A percentile compares a stretch with the other conserved stretches of the same genome.
Conservation (phyloP, 1,140 invertebrate genomes). For the Drosophila trapezifrons region DNA sequence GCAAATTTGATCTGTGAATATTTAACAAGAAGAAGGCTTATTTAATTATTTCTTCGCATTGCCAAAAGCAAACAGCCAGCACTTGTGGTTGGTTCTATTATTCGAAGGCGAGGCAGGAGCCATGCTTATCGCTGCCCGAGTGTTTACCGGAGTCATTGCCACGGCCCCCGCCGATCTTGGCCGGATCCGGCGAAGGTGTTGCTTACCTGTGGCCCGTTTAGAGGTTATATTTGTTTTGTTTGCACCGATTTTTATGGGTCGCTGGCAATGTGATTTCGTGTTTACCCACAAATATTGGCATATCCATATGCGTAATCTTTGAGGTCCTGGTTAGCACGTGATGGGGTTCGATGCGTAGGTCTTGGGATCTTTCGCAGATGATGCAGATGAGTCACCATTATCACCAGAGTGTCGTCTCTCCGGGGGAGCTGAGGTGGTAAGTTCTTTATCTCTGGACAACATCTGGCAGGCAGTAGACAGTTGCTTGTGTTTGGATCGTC, state of each 20-base stretch:
- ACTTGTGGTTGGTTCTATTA: conserved; percentile 56
- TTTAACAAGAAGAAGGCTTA: conserved; percentile 72
- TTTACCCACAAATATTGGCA: conserved; percentile 66
- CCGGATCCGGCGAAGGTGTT: conserved; percentile 55
- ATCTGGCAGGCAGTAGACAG: conserved; percentile 62
- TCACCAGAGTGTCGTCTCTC: background rate
- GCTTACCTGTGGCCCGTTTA: conserved; percentile 46
- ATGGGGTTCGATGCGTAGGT: conserved; percentile 35
- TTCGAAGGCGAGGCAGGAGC: conserved; percentile 17
- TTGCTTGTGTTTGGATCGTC: conserved; percentile 72
- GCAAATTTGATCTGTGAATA: conserved; percentile 58
- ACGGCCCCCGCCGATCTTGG: conserved; percentile 42
- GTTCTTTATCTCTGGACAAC: conserved; percentile 56
- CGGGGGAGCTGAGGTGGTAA: conserved; percentile 12
- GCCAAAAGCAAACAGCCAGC: conserved; percentile 60
- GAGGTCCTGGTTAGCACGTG: conserved; percentile 47
- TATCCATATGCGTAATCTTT: conserved; percentile 13
- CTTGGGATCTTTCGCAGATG: conserved; percentile 43
- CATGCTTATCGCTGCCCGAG: conserved; percentile 14
- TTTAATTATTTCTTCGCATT: conserved; percentile 72
- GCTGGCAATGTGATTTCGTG: conserved; percentile 67
- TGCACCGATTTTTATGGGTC: conserved; percentile 72
- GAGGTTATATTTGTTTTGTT: conserved; percentile 71
- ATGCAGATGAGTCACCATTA: conserved; percentile 52
- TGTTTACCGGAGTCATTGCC: conserved; percentile 51